Conservation (phyloP, 2,113 vertebrate species). For the Furnarius figulus region DNA sequence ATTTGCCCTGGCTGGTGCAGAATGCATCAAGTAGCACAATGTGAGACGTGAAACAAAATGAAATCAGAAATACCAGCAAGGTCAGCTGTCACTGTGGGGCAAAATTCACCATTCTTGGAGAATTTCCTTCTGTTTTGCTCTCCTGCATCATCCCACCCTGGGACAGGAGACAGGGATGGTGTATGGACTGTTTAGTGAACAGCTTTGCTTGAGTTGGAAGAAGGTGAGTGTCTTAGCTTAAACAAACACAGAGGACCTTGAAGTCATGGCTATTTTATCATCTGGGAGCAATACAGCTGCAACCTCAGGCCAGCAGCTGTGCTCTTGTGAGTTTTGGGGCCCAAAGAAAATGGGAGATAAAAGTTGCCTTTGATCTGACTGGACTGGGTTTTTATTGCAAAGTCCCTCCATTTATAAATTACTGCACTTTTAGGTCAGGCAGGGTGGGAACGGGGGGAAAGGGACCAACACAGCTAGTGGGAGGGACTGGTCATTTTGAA, state of each 20-base stretch:
- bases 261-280: neutral
- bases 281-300: conserved; percentile 21
- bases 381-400: neutral
- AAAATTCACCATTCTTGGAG: neutral
- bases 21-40: rapidly evolving
- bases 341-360: conserved; percentile 9
- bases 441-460: neutral
- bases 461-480: neutral
- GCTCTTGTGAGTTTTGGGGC: conserved; percentile 17
- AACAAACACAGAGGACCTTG: neutral
- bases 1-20: neutral
- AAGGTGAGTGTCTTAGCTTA: neutral
- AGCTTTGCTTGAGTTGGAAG: neutral
- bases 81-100: neutral
- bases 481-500: neutral
- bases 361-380: conserved; percentile 50
- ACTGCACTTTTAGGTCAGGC: neutral
- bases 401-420: neutral
- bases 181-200: neutral
- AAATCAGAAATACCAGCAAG: neutral
- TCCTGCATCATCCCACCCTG: neutral
- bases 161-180: neutral
- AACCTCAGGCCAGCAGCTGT: conserved; percentile 19
- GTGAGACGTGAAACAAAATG: neutral
- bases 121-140: neutral